phyloP scores from a whole-genome alignment of 2,113 vertebrate species.

The Gobio gobio region DNA sequence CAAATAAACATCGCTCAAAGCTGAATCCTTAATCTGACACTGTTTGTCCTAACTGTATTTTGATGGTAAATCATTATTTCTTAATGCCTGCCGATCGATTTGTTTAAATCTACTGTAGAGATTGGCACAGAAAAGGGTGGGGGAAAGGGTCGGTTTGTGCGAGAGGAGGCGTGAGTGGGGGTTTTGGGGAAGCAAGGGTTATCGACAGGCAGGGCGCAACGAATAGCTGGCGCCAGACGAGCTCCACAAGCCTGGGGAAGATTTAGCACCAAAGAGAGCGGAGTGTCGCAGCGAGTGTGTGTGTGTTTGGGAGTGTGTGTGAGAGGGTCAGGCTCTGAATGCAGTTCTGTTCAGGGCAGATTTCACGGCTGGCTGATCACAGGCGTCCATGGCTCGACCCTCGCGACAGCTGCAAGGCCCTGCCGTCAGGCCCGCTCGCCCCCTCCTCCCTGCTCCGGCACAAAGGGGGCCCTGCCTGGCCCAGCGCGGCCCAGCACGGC shows the following conservation, averaged over 20 bases:
- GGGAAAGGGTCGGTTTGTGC: not conserved
- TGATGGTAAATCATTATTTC: not conserved
- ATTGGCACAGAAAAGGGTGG: not conserved
- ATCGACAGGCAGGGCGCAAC: constrained; percentile 65
- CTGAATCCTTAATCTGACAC: not conserved
- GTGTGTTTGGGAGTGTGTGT: constrained; percentile 73
- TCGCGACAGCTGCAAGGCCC: constrained; percentile 86
- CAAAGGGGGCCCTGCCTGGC: constrained; percentile 68
- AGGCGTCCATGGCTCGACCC: constrained; percentile 80
- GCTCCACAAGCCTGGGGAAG: constrained; percentile 79
- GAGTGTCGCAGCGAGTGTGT: constrained; percentile 55
- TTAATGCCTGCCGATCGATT: not conserved
- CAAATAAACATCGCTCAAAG: not conserved
- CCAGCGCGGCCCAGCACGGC: constrained; percentile 68
- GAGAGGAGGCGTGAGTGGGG: constrained; percentile 8
- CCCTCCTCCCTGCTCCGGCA: constrained; percentile 63
- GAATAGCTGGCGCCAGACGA: constrained; percentile 81
- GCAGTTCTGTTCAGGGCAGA: constrained; percentile 72
- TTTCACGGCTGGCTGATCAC: constrained; percentile 78
- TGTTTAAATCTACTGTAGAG: constrained; percentile 9
- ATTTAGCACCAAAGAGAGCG: constrained; percentile 77
- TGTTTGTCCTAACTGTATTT: not conserved
- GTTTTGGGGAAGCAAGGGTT: constrained; percentile 52
- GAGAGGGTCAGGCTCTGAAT: constrained; percentile 81
- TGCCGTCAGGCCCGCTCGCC: constrained; percentile 67